Base-by-base conservation (phyloP, 2,113 vertebrate genomes). In the Centropus bengalensis region DNA sequence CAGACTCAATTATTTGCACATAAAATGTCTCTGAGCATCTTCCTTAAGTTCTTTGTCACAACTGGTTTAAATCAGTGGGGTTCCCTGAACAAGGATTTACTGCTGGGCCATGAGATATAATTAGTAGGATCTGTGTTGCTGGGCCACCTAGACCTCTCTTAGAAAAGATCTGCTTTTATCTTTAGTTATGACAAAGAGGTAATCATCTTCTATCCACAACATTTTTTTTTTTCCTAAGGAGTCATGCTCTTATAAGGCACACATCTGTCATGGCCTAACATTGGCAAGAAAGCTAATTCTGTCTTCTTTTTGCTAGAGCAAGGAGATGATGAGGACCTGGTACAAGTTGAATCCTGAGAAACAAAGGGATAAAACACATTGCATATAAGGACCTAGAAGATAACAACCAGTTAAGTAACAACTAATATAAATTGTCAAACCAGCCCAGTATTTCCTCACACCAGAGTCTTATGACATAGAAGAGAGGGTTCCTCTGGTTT, bases 51-150 rank as follows among this genome's bases (percentile, higher is more conserved):
- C 64, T 58, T 3, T 0, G 0, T 17, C 42, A 86, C 55, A 81
- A 95, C 22, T 87, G 70, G 77, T 89, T 96, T 94, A 84, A 92
- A 94, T 92, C 69, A 84, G 52, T 45, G 38, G 20, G 14, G 33
- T 74, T 84, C 67, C 68, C 62, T 69, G 51, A 92, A 51, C 54
- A 80, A 77, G 63, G 64, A 36, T 59, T 70, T 84, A 84, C 64
- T 84, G 47, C 81, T 91, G 89, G 63, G 52, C 28, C 27, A 20
- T 70, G 51, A 91, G 83, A 67, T 66, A 58, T 15, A 84, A 63
- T 84, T 84, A 89, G 42, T 22, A 94, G 66, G 56, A 47, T 26
- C 56, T 75, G 56, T 44, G 28, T 47, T 83, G 47, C 23, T 71
- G 74, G 67, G 49, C 70, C 52, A 89, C 32, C 47, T 66, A 92